phyloP scores from a whole-genome alignment of 2,113 vertebrate species.

The Cygnus buccinator region DNA sequence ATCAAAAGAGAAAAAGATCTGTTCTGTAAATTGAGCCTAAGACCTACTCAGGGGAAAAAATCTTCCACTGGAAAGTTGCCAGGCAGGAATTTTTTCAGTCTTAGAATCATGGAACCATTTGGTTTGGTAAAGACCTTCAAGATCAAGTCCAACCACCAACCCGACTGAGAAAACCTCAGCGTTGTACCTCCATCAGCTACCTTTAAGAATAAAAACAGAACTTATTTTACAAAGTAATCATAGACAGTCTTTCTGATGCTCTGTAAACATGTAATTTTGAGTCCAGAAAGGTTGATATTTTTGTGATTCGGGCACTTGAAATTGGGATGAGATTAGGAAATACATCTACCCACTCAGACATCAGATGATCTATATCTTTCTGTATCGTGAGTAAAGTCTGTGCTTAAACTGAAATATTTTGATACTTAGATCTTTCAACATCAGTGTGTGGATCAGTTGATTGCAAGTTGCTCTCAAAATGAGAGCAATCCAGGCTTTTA shows the following conservation, averaged over 20 bases:
- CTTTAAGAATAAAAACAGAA: background rate
- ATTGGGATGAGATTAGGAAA: background rate
- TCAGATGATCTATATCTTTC: background rate
- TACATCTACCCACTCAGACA: background rate
- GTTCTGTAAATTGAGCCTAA: background rate
- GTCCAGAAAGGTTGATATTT: background rate
- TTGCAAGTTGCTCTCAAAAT: background rate
- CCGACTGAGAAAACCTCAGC: background rate
- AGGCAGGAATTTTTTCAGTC: background rate
- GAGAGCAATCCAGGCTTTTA: background rate
- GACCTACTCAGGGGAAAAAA: background rate
- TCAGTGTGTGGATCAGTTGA: background rate
- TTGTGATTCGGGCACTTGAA: background rate
- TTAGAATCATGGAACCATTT: background rate
- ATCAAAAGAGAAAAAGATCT: background rate
- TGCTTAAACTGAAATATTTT: background rate
- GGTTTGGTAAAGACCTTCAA: background rate
- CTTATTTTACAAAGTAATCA: background rate
- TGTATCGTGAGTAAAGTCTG: background rate
- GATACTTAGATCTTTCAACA: background rate
- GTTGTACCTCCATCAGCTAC: background rate
- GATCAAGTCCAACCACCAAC: background rate
- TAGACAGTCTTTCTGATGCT: background rate
- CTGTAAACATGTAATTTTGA: background rate
- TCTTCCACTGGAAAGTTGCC: background rate